Conservation (phyloP, 2,888 invertebrate species). For the Erebia ligea region DNA sequence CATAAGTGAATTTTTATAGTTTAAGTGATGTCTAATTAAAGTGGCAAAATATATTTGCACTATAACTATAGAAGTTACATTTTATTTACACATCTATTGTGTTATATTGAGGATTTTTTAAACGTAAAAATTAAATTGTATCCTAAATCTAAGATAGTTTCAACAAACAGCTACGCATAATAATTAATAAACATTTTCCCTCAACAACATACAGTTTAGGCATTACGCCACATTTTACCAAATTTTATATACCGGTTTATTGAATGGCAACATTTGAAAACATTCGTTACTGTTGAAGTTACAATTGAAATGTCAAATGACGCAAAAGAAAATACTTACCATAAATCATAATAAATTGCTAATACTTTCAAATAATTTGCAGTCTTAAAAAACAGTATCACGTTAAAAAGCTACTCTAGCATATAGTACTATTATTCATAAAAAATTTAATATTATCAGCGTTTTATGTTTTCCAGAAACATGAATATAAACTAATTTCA, state of each 20-base stretch:
- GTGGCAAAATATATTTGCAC: constrained; percentile 33
- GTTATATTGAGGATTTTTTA: constrained; percentile 24
- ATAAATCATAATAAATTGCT: constrained; percentile 39
- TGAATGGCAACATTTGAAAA: constrained; percentile 44
- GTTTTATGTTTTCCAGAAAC: constrained; percentile 13
- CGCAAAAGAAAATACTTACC: not conserved
- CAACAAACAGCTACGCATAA: constrained; percentile 31
- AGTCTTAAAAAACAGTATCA: constrained; percentile 40
- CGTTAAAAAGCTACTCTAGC: constrained; percentile 14
- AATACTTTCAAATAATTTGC: constrained; percentile 57
- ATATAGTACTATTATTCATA: too few relatives aligned
- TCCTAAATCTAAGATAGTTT: constrained; percentile 31
- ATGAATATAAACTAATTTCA: not conserved
- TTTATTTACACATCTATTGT: constrained; percentile 33
- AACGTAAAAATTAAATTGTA: constrained; percentile 25
- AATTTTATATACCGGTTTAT: constrained; percentile 40
- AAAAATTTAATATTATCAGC: not conserved
- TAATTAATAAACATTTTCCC: constrained; percentile 24
- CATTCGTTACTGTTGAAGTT: constrained; percentile 24
- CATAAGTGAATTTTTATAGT: not conserved
- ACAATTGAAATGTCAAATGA: constrained; percentile 19
- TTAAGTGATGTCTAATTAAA: constrained; percentile 30
- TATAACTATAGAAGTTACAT: constrained; percentile 23
- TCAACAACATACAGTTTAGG: constrained; percentile 30
- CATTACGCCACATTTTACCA: constrained; percentile 49